Base-by-base conservation (phyloP, 2,888 invertebrate species). In the Sminthurinus aureus region DNA sequence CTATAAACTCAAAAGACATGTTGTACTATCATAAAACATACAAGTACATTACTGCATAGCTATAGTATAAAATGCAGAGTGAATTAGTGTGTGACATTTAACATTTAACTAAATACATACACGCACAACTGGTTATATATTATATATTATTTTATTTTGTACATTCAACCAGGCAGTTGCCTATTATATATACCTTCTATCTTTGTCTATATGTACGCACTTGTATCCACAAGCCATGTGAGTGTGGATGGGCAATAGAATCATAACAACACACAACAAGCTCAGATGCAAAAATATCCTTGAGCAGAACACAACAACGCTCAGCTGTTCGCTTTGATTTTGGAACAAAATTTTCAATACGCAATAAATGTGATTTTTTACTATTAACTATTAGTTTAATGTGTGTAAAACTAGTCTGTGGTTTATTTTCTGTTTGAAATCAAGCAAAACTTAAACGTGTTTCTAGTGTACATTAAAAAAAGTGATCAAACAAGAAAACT, bases 81-180 rank as follows among this genome's bases (percentile, higher is more conserved):
- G 64, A 64, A 64, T 15, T 18, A 15, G n/a, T 18, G 18, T 64
- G n/a, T 18, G 18, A 15, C 64, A 64, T 64, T 64, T n/a, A 64
- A 15, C 64, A 64, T 64, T 64, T n/a, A 64, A n/a, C 64, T n/a
- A 64, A 64, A n/a, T 64, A 64, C 64, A 64, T n/a, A 64, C 64
- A 64, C 64, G 15, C 64, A 64, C n/a, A 64, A 64, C n/a, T 64
- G 1, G 18, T 64, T 64, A 4, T 64, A 4, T 64, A 38, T 38
- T 38, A 38, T 6, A 38, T 6, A 38, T 6, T 38, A n/a, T n/a
- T n/a, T n/a, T n/a, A n/a, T n/a, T n/a, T n/a, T n/a, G n/a, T n/a
- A 64, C 64, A 18, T 9, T 4, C 15, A 18, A 3, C 8, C 64
- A n/a, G n/a, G 3, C 64, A 64, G 64, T 18, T n/a, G 0, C 1